Conservation (phyloP, 2,888 invertebrate species). For the Abrostola tripartita region DNA sequence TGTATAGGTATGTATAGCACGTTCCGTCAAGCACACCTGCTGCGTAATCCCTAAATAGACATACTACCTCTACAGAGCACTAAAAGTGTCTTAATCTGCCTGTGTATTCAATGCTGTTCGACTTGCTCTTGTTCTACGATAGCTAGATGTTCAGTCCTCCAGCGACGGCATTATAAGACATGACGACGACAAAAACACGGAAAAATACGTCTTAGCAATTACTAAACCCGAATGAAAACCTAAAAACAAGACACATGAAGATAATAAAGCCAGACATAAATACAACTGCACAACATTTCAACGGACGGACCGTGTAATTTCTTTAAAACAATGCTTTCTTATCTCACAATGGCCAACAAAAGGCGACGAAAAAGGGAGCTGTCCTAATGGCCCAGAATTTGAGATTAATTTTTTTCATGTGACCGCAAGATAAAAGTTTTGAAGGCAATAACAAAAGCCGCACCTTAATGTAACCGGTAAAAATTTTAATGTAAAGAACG, state of each 20-base stretch:
- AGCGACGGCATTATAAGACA: neutral
- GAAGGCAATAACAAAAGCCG: conserved; percentile 52
- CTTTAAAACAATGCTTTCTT: conserved; percentile 68
- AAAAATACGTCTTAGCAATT: neutral
- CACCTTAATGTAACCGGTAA: conserved; percentile 51
- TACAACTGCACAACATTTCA: conserved; percentile 57
- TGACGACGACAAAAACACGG: neutral
- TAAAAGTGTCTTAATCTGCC: no score
- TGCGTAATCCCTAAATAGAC: no score
- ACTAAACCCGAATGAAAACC: neutral
- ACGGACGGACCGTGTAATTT: conserved; percentile 58
- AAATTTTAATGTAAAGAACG: conserved; percentile 50
- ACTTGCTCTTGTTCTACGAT: neutral
- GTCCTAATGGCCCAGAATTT: conserved; percentile 65
- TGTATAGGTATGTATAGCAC: no score
- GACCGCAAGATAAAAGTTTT: conserved; percentile 61
- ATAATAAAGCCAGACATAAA: conserved; percentile 35
- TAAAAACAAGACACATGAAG: conserved; percentile 21
- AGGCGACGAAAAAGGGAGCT: conserved; percentile 60
- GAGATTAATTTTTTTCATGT: conserved; percentile 67
- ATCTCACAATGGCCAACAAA: conserved; percentile 67
- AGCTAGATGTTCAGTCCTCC: neutral
- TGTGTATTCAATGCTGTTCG: no score
- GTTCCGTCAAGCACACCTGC: no score
- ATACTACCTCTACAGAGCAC: no score